These are phyloP conservation scores for Plebejus anna DNA, from an alignment of 2,888 invertebrate species.

Conservation along the genomic window DNA sequence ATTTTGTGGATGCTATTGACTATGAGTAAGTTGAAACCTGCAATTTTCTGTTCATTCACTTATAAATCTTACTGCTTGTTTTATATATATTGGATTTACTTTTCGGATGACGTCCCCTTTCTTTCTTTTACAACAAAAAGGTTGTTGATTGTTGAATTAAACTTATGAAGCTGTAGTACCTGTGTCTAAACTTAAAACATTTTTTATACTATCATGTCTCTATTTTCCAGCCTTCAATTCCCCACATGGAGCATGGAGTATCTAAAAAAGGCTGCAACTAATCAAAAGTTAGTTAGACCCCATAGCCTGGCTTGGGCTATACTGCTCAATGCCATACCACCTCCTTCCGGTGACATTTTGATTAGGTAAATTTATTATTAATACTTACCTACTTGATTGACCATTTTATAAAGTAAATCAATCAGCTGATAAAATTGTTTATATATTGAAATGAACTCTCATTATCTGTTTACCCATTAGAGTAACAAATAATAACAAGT, in stretches of 20 bases:
- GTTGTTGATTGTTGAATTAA: no score
- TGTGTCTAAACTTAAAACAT: neutral
- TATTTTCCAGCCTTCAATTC: constrained; percentile 50
- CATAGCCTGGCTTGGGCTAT: constrained; percentile 70
- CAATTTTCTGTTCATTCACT: constrained; percentile 29
- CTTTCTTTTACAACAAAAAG: neutral
- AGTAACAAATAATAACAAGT: neutral
- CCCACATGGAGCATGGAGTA: constrained; percentile 61
- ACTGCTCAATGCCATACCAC: constrained; percentile 61
- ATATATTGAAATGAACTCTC: neutral
- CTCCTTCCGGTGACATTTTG: constrained; percentile 58
- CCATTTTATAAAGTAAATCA: neutral
- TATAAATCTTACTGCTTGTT: neutral
- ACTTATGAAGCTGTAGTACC: neutral
- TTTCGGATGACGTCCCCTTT: neutral
- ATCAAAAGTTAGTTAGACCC: constrained; percentile 56
- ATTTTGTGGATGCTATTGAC: constrained; percentile 51
- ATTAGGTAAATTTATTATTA: constrained; percentile 47
- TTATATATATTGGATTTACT: neutral
- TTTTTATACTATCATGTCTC: neutral
- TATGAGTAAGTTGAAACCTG: constrained; percentile 57
- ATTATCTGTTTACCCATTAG: neutral
- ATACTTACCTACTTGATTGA: neutral
- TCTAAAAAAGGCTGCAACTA: constrained; percentile 54
- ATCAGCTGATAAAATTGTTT: constrained; percentile 19